Evolutionary conservation across 2,113 vertebrate genomes (phyloP), one percentile per base, ranked within the genome.

Genomic region (Carollia perspicillata): DNA sequence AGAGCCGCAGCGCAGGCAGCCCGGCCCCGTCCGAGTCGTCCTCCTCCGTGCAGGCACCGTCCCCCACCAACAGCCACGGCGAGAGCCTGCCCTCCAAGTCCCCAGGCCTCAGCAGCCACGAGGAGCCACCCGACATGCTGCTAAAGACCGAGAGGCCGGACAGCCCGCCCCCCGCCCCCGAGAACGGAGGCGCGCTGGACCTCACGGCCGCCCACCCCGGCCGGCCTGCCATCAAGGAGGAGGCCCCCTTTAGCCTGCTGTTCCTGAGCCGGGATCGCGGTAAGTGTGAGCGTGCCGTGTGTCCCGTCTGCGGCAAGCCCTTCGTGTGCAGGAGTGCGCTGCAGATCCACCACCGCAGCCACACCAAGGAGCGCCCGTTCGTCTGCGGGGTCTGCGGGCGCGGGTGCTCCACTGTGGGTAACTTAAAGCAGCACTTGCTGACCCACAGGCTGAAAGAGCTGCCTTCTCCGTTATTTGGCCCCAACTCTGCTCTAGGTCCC

Each of bases 261-360:
- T 99, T 99, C 99, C 99, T 99, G 97, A 99, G 98, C 98, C 99
- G 99, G 99, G 99, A 99, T 97, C 99, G 99, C 98, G 99, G 99
- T 99, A 99, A 99, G 98, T 98, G 98, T 98, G 97, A 97, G 97
- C 97, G 97, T 98, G 97, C 98, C 96, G 98, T 97, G 98, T 98
- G 98, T 98, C 98, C 97, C 98, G 98, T 99, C 98, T 98, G 98
- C 98, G 98, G 98, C 98, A 99, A 99, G 98, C 98, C 98, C 97
- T 99, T 98, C 98, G 98, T 98, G 98, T 99, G 98, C 97, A 98
- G 98, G 98, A 98, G 98, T 95, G 98, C 98, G 97, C 97, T 99
- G 98, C 98, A 98, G 97, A 98, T 98, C 98, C 94, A 99, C 97
- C 98, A 98, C 98, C 98, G 98, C 98, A 99, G 98, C 98, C 99